These are phyloP conservation scores for Lithobates sylvaticus DNA, from an alignment of 2,797 vertebrate species.

Conservation along the genomic window DNA sequence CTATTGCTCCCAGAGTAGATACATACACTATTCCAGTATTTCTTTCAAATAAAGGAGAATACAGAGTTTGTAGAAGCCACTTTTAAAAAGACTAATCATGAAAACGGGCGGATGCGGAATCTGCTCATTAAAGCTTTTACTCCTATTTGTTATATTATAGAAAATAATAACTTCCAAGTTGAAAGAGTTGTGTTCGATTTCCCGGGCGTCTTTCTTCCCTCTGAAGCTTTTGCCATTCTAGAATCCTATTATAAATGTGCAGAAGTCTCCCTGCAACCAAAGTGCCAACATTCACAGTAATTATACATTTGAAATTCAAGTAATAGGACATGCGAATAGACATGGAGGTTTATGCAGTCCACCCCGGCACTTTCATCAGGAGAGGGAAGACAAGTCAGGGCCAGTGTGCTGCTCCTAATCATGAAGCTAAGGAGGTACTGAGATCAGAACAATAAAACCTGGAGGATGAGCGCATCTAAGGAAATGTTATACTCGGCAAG, in stretches of 20 bases:
- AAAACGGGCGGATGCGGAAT: neutral
- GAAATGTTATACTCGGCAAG: neutral
- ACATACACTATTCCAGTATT: neutral
- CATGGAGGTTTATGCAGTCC: slow-evolving; percentile 65
- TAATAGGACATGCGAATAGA: slow-evolving; percentile 62
- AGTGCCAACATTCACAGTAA: slow-evolving; percentile 66
- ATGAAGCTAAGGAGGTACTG: neutral
- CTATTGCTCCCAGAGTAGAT: neutral
- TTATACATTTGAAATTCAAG: slow-evolving; percentile 67
- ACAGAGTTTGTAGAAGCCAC: neutral
- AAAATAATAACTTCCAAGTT: slow-evolving; percentile 9
- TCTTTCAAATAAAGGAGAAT: too few species aligned
- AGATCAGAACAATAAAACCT: neutral
- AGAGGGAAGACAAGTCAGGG: slow-evolving; percentile 64
- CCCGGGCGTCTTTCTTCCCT: slow-evolving; percentile 3
- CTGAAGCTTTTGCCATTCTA: slow-evolving; percentile 29
- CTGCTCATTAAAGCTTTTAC: neutral
- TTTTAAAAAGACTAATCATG: neutral
- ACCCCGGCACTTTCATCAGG: slow-evolving; percentile 62
- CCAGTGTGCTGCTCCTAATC: slow-evolving; percentile 58
- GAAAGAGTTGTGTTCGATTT: neutral
- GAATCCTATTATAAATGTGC: slow-evolving; percentile 66
- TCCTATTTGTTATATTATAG: slow-evolving; percentile 16
- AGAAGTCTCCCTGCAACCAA: slow-evolving; percentile 60
- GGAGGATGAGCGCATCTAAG: neutral